Conservation (phyloP, 2,888 invertebrate species). For the Napeogenes inachia region DNA sequence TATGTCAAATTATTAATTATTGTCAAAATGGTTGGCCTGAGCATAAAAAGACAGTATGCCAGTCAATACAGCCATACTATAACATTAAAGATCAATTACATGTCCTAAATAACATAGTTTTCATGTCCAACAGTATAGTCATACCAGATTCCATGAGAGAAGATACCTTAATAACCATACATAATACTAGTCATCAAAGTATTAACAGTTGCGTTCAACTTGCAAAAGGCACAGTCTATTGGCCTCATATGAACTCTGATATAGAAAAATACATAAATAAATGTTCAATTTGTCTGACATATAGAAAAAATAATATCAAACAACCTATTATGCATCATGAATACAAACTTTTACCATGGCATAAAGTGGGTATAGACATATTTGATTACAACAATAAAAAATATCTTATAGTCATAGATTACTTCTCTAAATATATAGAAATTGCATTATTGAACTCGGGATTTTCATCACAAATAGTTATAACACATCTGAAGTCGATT, state of each 20-base stretch:
- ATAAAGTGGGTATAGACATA: conserved; percentile 25
- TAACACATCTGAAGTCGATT: too few species aligned
- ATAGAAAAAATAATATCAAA: conserved; percentile 10
- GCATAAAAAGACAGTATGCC: conserved; percentile 16
- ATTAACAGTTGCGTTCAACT: conserved; percentile 8
- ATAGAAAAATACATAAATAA: conserved; percentile 24
- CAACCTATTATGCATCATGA: conserved; percentile 1
- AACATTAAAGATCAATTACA: conserved; percentile 17
- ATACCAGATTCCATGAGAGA: conserved; percentile 20
- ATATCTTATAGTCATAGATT: conserved; percentile 24
- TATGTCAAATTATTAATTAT: conserved; percentile 12
- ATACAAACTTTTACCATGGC: conserved; percentile 20
- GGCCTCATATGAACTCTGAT: conserved; percentile 23
- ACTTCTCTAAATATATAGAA: conserved; percentile 6
- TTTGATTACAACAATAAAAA: conserved; percentile 19
- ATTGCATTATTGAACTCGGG: not conserved
- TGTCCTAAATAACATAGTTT: conserved; percentile 13
- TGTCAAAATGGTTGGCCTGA: conserved; percentile 25
- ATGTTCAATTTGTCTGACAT: conserved; percentile 25
- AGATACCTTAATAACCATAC: conserved; percentile 18
- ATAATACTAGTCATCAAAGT: conserved; percentile 12
- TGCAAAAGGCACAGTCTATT: conserved; percentile 8
- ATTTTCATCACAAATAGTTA: too few species aligned
- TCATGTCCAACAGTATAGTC: conserved; percentile 12
- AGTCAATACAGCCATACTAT: conserved; percentile 16